Base-by-base conservation (phyloP, 2,888 invertebrate genomes). In the Troides aeacus region DNA sequence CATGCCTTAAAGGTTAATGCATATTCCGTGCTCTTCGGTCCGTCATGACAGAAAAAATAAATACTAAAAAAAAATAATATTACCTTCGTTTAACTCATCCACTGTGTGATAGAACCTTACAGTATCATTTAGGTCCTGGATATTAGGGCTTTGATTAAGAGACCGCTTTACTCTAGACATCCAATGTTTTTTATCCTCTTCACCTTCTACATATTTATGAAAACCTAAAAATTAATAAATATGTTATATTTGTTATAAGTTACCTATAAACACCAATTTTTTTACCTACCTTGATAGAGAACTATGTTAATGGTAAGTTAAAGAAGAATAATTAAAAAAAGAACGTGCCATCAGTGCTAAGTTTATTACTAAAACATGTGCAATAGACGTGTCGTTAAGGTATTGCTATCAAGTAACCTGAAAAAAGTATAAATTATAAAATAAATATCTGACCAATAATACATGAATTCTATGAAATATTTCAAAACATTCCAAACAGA, bases 21-120 rank as follows among this genome's bases (percentile, higher is more conserved):
- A 42, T 42, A 42, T 42, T 42, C 12, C 50, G 1, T 15, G 1
- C 18, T 17, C 17, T 53, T 53, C n/a, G 8, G 7, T n/a, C n/a
- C n/a, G 3, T n/a, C 53, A 18, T 12, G n/a, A 53, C 5, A 3
- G 12, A 53, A n/a, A 53, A 53, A 6, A 0, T n/a, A n/a, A 53
- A 53, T 53, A 15, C 15, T 17, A 50, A 15, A 5, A 15, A 1
- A 17, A 53, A 53, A n/a, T 30, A 3, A 30, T 66, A 53, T 53
- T 79, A 89, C 89, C 88, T 85, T 88, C 86, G 76, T 89, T 85
- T 0, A 88, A 63, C 74, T 91, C 92, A 74, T 92, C 89, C 1
- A 87, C 72, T 1, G 83, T 79, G 57, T 87, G 79, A 76, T 85
- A 80, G 73, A 87, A 86, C 64, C 78, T 81, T 0, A 88, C 71